Base-by-base conservation (phyloP, 2,888 invertebrate genomes). In the Papilio demoleus region DNA sequence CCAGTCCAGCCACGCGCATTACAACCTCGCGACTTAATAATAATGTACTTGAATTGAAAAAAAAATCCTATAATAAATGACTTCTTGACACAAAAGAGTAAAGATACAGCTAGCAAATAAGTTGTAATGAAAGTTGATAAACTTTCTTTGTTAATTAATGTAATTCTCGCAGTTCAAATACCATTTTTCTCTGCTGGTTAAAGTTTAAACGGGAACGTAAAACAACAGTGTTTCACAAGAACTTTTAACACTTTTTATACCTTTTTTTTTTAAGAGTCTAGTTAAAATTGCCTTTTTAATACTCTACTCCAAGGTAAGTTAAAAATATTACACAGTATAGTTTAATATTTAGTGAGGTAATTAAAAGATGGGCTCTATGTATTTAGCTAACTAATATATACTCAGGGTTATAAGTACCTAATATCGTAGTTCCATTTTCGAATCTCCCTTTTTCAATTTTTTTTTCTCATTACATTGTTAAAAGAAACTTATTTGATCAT, bases 261-360 rank as follows among this genome's bases (percentile, higher is more conserved):
- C 50, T 38, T 4, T 40, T 45, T 24, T 53, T 53, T 1, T n/a
- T 14, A 53, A 50, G 27, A 11, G 50, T 40, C 36, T 27, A 50
- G 40, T 50, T 67, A 61, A 27, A n/a, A 67, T 61, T 67, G 67
- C 59, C 38, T 53, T 66, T 62, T 62, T 67, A 56, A 67, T n/a
- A n/a, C 53, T 67, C 2, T 53, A 36, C 42, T 47, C 9, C 50
- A 22, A 14, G 24, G 47, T 22, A 22, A 17, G 27, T 24, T 40
- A 60, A 38, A 22, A 60, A 40, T 60, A 60, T 60, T 40, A 8
- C 53, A 22, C 5, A 31, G 27, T 6, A 8, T 1, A 53, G 5
- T 14, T 27, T 31, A 14, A 24, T 24, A 53, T 53, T 53, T 53
- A 27, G 53, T 53, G 14, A 14, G 27, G 8, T n/a, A 53, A 53